A percentile compares a stretch with the other conserved stretches of the same genome.
These are phyloP conservation scores for Epistrophe grossulariae DNA, from an alignment of 2,888 invertebrate species.

Conservation along the genomic window DNA sequence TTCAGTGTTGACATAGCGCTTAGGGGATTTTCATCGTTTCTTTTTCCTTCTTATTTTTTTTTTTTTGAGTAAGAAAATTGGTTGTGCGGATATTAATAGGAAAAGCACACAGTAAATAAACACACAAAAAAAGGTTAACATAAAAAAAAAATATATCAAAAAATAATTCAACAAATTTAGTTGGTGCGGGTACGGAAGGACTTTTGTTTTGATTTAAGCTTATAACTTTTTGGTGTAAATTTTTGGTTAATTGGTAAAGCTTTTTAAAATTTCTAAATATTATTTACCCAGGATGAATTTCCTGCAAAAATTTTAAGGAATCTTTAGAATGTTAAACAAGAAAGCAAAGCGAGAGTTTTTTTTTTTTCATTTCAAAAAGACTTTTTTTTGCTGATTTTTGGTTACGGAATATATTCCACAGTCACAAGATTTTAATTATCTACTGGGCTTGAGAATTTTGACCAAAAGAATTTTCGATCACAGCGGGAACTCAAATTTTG, in stretches of 20 bases:
- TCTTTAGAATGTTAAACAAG: no score
- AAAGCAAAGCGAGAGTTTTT: no score
- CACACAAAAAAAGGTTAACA: slow-evolving; percentile 8
- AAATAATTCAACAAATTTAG: slow-evolving; percentile 28
- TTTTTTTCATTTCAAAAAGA: no score
- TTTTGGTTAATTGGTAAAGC: slow-evolving; percentile 56
- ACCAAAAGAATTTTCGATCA: no score
- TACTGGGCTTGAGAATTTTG: no score
- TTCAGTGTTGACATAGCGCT: slow-evolving; percentile 73
- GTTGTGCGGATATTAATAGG: slow-evolving; percentile 69
- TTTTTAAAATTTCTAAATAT: not conserved
- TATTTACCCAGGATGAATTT: not conserved
- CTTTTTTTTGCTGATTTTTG: no score
- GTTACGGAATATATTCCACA: no score
- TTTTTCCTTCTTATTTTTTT: slow-evolving; percentile 32
- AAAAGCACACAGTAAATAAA: slow-evolving; percentile 43
- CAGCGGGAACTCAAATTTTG: no score
- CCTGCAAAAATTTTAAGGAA: not conserved
- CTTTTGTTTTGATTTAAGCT: slow-evolving; percentile 55
- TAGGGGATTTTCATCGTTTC: slow-evolving; percentile 62
- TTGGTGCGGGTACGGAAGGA: not conserved
- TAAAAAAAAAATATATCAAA: slow-evolving; percentile 12
- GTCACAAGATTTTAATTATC: no score
- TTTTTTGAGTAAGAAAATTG: slow-evolving; percentile 52
- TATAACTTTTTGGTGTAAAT: slow-evolving; percentile 50